Percentiles rank a stretch among this genome's conserved stretches.
These are phyloP conservation scores for Cirrhinus molitorella DNA, from an alignment of 2,797 vertebrate genomes.

Conservation along the genomic window DNA sequence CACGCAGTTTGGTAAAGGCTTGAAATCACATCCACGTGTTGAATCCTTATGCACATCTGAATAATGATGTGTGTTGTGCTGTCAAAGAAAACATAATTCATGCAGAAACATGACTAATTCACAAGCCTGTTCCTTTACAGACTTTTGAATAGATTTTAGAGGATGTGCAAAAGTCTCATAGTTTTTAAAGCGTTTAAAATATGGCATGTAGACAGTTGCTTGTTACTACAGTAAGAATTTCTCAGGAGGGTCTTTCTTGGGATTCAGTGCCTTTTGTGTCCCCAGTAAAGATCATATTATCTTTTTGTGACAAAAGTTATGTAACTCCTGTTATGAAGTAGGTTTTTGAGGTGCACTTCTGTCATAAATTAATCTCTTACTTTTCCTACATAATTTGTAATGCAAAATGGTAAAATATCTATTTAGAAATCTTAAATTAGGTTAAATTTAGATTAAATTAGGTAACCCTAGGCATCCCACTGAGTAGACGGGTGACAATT, in stretches of 20 bases:
- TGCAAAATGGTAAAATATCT: too few species aligned
- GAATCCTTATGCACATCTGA: constrained; percentile 64
- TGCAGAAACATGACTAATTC: constrained; percentile 46
- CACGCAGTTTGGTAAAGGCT: constrained; percentile 53
- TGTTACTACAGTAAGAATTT: neutral
- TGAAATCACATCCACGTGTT: constrained; percentile 76
- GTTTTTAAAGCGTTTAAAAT: neutral
- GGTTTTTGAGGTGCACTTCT: too few species aligned
- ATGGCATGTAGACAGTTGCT: neutral
- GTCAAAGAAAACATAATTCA: constrained; percentile 15
- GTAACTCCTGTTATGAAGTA: too few species aligned
- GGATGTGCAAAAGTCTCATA: neutral
- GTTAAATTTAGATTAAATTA: too few species aligned
- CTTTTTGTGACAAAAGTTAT: too few species aligned
- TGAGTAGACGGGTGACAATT: too few species aligned
- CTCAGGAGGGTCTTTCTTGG: neutral
- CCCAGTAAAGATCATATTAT: too few species aligned
- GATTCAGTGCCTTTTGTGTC: too few species aligned
- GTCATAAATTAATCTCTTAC: too few species aligned
- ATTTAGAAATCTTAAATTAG: too few species aligned
- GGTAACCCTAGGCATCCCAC: too few species aligned
- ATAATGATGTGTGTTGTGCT: constrained; percentile 58
- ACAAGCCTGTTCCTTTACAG: neutral
- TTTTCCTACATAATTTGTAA: too few species aligned
- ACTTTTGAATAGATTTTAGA: neutral